Conservation (phyloP, 1,140 invertebrate genomes). For the Theocolax elegans region DNA sequence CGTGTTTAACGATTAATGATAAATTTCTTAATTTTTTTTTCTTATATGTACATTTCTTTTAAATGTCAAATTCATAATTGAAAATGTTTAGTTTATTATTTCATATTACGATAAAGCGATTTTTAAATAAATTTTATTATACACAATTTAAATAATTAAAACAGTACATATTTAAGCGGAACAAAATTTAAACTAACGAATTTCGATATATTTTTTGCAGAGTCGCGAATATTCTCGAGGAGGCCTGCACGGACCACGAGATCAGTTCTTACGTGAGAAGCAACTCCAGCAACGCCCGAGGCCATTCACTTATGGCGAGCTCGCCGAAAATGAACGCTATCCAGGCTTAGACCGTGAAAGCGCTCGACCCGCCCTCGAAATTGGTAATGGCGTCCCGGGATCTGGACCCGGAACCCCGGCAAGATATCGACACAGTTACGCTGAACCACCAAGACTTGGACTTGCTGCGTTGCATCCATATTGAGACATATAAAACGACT, state of each 20-base stretch:
- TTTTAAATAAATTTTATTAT: no score
- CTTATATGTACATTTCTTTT: no score
- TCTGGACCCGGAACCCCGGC: constrained; percentile 59
- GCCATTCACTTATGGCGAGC: constrained; percentile 66
- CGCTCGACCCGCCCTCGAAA: constrained; percentile 64
- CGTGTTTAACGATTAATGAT: no score
- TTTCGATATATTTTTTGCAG: no score
- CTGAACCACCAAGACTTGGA: constrained; percentile 67
- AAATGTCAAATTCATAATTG: no score
- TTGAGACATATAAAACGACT: no score
- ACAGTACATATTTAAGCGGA: no score
- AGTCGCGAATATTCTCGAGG: constrained; percentile 37
- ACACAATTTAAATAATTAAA: no score
- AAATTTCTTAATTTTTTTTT: no score
- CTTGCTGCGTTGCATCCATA: constrained; percentile 69
- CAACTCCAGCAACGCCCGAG: constrained; percentile 47
- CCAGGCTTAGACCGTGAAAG: constrained; percentile 70
- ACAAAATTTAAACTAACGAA: no score
- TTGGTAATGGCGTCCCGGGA: constrained; percentile 52
- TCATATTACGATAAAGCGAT: no score
- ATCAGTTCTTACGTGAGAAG: constrained; percentile 46
- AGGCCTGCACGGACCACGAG: constrained; percentile 1
- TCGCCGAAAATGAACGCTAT: constrained; percentile 69
- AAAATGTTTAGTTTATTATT: no score
- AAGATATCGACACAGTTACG: constrained; percentile 70